These are phyloP conservation scores for Eristalis intricaria DNA, from an alignment of 2,888 invertebrate genomes.

Conservation along the genomic window DNA sequence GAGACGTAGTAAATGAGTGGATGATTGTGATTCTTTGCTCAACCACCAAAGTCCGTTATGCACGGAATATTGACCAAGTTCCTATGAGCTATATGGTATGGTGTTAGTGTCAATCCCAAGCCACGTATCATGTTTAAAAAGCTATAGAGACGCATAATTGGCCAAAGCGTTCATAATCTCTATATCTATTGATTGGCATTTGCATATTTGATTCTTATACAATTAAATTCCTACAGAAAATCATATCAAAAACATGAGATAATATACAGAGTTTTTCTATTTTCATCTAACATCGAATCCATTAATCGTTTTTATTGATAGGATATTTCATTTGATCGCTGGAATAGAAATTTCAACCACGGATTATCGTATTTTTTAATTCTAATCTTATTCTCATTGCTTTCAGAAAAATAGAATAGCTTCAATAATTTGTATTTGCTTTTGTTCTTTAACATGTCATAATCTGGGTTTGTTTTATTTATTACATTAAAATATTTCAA, in stretches of 20 bases:
- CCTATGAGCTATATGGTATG: too few relatives aligned
- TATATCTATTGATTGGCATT: background rate
- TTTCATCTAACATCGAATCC: background rate
- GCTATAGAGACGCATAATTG: background rate
- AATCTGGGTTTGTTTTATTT: background rate
- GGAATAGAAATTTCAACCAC: background rate
- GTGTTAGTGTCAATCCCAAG: too few relatives aligned
- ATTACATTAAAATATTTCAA: slow-evolving; percentile 7
- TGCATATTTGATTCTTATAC: background rate
- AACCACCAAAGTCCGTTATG: too few relatives aligned
- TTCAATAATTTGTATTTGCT: background rate
- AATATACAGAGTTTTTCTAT: background rate
- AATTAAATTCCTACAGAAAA: background rate
- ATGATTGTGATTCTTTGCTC: too few relatives aligned
- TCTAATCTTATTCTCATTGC: background rate
- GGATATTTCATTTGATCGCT: slow-evolving; percentile 1
- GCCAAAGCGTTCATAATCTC: background rate
- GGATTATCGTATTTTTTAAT: background rate
- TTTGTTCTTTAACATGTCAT: background rate
- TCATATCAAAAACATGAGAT: background rate
- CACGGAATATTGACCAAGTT: too few relatives aligned
- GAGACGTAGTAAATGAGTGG: too few relatives aligned
- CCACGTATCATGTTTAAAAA: background rate
- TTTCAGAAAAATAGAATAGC: background rate
- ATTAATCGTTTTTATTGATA: background rate